Evolutionary conservation across 2,888 invertebrate genomes (phyloP), one percentile per base, ranked within the genome.

Genomic region (Hofmannophila pseudospretella): DNA sequence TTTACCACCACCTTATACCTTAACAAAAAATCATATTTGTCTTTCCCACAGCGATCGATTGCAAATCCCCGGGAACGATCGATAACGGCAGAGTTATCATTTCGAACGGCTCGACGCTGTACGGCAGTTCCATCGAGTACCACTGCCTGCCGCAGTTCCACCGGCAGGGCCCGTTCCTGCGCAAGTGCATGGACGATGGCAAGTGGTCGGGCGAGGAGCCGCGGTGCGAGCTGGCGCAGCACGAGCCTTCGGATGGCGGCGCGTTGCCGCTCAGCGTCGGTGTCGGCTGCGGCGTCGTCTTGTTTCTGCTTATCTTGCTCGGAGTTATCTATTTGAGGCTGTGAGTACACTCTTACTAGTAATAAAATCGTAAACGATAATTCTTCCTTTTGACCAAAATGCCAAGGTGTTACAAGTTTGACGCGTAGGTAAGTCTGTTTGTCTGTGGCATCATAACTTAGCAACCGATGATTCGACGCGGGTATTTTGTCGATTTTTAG

Each of bases 161-260:
- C 62, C 88, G 95, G 7, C 91, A 92, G 0, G 96, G 96, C 0
- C 93, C 94, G 0, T 94, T 94, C 67, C 75, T 95, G 11, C 88
- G 96, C 41, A 94, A 94, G 63, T 97, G 96, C 64, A 86, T 92
- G 73, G 95, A 95, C 38, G 94, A 93, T 43, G 96, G 94, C 2
- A 86, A 88, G 30, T 97, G 97, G 96, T 95, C 95, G 2, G 96
- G 96, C 0, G 93, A 94, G 34, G 93, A 95, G 53, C 96, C 96
- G 0, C 89, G 89, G 54, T 97, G 97, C 72, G 93, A 95, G 82
- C 80, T 91, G 33, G 84, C 89, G 1, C 86, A 88, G 0, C 89
- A 92, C 12, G 94, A 94, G 63, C 90, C 92, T 0, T 91, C 92
- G 49, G 94, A 93, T 41, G 88, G 89, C 10, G 91, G 92, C 1